Conservation (phyloP, 2,888 invertebrate genomes). For the Alloplasta piceator region DNA sequence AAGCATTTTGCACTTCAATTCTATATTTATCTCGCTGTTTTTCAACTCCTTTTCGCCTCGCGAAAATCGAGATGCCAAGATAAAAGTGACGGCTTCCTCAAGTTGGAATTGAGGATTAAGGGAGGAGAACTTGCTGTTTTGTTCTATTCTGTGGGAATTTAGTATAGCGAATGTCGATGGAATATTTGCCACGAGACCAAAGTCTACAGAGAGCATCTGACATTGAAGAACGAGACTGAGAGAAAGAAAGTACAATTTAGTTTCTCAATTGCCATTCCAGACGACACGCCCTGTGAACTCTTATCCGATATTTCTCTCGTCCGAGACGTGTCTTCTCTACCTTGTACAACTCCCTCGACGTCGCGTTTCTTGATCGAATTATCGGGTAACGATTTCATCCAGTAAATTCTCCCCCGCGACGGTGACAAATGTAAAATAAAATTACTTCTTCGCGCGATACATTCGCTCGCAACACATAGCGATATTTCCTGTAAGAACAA, state of each 20-base stretch:
- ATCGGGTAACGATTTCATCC: constrained; percentile 46
- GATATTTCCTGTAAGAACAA: no score
- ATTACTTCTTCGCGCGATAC: constrained; percentile 1
- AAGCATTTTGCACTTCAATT: no score
- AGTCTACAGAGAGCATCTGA: neutral
- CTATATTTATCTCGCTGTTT: no score
- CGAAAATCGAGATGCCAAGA: no score
- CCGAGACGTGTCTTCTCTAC: constrained; percentile 7
- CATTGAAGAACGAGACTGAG: neutral
- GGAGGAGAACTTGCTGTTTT: no score
- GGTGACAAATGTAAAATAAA: neutral
- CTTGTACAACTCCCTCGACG: neutral
- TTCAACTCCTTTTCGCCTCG: no score
- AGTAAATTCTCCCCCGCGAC: constrained; percentile 13
- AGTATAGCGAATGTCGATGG: no score
- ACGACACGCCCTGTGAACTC: constrained; percentile 3
- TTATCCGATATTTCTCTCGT: constrained; percentile 18
- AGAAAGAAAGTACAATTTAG: constrained; percentile 2
- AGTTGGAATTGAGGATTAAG: no score
- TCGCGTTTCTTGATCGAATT: constrained; percentile 29
- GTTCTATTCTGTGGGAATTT: no score
- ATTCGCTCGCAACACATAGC: neutral
- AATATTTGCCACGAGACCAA: no score
- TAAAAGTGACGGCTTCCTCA: no score
- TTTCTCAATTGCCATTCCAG: constrained; percentile 27